Conservation (phyloP, 1,140 invertebrate species). For the Callitettix versicolor region DNA sequence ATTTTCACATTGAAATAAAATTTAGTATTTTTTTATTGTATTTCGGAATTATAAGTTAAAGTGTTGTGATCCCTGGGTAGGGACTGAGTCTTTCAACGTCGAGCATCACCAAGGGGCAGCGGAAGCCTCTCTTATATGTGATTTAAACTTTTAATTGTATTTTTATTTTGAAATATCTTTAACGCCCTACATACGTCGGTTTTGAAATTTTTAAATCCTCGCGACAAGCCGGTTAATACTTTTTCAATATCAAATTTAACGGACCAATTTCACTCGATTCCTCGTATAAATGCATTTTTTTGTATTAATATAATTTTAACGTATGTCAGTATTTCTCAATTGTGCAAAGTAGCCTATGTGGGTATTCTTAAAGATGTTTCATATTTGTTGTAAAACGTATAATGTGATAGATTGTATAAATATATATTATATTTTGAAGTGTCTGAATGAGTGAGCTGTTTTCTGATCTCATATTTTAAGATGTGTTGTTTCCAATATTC, state of each 20-base stretch:
- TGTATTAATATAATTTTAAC: not conserved
- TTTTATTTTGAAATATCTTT: conserved; percentile 1
- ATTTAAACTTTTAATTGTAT: not conserved
- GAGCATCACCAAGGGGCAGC: conserved; percentile 1
- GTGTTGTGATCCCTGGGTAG: conserved; percentile 7
- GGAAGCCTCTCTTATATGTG: not conserved
- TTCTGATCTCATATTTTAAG: conserved; percentile 8
- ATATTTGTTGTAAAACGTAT: not conserved
- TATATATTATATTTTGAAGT: not conserved
- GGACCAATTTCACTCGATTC: no score
- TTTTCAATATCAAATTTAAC: not conserved
- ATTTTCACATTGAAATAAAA: conserved; percentile 10
- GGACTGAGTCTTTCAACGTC: conserved; percentile 7
- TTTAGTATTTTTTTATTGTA: conserved; percentile 15
- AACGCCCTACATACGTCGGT: not conserved
- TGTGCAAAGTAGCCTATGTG: not conserved
- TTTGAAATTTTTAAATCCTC: not conserved
- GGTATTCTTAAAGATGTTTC: not conserved
- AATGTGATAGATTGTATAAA: not conserved
- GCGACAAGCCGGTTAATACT: not conserved
- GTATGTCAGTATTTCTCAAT: not conserved
- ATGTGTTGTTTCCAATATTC: not conserved
- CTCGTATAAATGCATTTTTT: not conserved
- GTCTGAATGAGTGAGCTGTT: not conserved
- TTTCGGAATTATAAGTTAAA: conserved; percentile 7